Conservation (phyloP, 2,797 vertebrate genomes). For the Telmatherina bonti region DNA sequence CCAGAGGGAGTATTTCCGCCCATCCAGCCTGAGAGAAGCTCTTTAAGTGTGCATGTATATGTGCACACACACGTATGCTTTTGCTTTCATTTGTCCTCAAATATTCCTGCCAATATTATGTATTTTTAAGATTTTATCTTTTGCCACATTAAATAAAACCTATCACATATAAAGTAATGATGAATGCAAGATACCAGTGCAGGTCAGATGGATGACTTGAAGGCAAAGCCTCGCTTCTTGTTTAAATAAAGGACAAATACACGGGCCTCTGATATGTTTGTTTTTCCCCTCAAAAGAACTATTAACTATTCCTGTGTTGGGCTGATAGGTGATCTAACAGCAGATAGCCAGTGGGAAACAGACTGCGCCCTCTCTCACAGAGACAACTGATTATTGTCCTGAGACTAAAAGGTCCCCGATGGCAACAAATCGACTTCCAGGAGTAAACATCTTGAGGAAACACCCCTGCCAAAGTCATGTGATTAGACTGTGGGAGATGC, state of each 20-base stretch:
- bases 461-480: conserved; percentile 18
- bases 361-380: conserved; percentile 55
- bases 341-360: conserved; percentile 72
- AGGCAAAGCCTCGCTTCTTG: neutral
- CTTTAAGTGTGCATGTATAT: conserved; percentile 1
- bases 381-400: conserved; percentile 51
- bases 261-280: conserved; percentile 49
- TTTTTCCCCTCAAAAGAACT: conserved; percentile 49
- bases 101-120: neutral
- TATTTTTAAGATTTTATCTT: neutral
- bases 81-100: neutral
- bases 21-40: conserved; percentile 43
- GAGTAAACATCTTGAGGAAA: conserved; percentile 73
- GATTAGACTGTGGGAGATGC: neutral
- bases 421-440: conserved; percentile 47
- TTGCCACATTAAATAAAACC: too few species aligned
- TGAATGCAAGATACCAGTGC: too few species aligned
- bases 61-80: neutral
- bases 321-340: conserved; percentile 58
- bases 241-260: conserved; percentile 31
- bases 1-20: conserved; percentile 31
- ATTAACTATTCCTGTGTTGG: conserved; percentile 29
- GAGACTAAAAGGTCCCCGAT: conserved; percentile 39
- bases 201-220: neutral
- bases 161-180: too few species aligned